Base-by-base conservation (phyloP, 2,797 vertebrate genomes). In the Leucoraja ocellata region DNA sequence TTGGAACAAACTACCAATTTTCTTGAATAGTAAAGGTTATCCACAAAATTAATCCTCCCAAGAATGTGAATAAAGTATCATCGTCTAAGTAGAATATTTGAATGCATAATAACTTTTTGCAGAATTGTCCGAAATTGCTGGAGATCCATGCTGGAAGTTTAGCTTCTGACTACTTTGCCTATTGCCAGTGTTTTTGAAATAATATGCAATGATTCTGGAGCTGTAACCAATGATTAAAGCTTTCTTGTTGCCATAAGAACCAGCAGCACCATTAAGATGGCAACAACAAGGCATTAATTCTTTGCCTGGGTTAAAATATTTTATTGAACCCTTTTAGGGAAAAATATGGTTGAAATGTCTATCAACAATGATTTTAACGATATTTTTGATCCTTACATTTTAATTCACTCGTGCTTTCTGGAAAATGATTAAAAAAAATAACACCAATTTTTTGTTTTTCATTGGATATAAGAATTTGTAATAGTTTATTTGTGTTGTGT, bases 241-340 rank as follows among this genome's bases (percentile, higher is more conserved):
- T 54, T 91, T 25, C 71, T 92, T 10, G 90, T 76, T 92, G 36
- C 36, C 88, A 18, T 92, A 92, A 74, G 68, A 92, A 73, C 84
- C 8, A 88, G 84, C 84, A 63, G 46, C 25, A 32, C 84, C n/a
- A 32, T 73, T 46, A 39, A 65, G 36, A 73, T 74, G 68, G 28
- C 7, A 92, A 92, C 39, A 7, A n/a, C 36, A 74, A 58, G 13
- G 84, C 71, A 54, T 39, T 1, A 74, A 91, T 91, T 39, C 71
- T 88, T 88, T 13, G 74, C 9, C 68, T 46, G n/a, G 11, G 68
- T 91, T 18, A 36, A 73, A 91, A 73, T 39, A 54, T 86, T 54
- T 21, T 16, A 84, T n/a, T 65, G 58, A 28, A 1, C 28, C 61
- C 25, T 9, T 84, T 58, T 84, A 1, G 81, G 54, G 61, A 28